phyloP scores from a whole-genome alignment of 2,797 vertebrate genomes.

The Chaunax sp. region DNA sequence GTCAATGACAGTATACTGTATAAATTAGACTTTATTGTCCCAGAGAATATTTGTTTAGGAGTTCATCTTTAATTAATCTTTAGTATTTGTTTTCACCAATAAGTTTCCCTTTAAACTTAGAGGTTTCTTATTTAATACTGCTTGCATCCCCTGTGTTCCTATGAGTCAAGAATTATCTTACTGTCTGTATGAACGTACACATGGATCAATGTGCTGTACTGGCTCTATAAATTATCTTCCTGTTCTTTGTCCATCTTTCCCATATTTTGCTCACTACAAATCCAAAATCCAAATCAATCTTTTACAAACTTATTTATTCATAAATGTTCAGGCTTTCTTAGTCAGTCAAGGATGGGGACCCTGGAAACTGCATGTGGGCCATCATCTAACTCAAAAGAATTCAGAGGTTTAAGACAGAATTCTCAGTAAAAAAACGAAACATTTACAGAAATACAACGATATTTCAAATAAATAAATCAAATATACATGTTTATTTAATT shows the following conservation, averaged over 20 bases:
- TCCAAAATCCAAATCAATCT: too few relatives aligned
- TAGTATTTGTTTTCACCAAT: not conserved
- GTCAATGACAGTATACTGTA: constrained; percentile 3
- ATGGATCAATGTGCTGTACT: constrained; percentile 50
- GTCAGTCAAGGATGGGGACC: too few relatives aligned
- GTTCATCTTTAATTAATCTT: not conserved
- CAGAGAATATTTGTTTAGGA: not conserved
- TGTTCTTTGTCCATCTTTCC: constrained; percentile 11
- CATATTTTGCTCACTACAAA: not conserved
- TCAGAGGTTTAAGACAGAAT: too few relatives aligned
- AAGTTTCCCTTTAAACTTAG: not conserved
- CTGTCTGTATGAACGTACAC: constrained; percentile 46
- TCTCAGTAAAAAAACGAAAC: too few relatives aligned
- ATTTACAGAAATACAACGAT: not conserved
- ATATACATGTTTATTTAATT: not conserved
- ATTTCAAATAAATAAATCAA: not conserved
- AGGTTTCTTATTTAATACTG: not conserved
- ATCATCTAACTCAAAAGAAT: not conserved
- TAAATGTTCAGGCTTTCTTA: not conserved
- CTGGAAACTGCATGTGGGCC: not conserved
- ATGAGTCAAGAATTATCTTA: constrained; percentile 58
- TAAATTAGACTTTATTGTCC: not conserved
- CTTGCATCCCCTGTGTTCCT: not conserved
- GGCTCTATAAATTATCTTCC: constrained; percentile 1
- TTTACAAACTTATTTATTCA: not conserved